These are phyloP conservation scores for Columba guinea DNA, from an alignment of 2,797 vertebrate species.

Conservation along the genomic window DNA sequence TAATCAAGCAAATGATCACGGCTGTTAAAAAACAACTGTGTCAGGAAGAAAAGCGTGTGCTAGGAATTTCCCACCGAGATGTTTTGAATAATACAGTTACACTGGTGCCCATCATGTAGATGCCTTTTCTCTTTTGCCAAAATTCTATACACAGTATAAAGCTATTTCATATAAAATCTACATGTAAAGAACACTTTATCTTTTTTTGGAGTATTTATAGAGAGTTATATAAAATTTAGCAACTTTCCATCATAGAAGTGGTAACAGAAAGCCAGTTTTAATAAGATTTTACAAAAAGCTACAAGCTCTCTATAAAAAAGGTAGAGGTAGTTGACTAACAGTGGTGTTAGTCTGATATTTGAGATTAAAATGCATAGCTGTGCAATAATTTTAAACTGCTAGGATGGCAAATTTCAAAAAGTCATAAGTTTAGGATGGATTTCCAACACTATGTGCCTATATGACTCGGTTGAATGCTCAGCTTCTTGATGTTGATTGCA, in stretches of 20 bases:
- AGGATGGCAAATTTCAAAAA: background rate
- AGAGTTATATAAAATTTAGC: background rate
- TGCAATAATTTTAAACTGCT: background rate
- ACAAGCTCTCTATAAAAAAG: background rate
- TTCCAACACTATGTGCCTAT: background rate
- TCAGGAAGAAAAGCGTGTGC: conserved; percentile 20
- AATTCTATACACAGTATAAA: background rate
- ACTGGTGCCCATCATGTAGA: background rate
- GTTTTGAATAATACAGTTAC: background rate
- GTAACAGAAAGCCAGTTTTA: background rate
- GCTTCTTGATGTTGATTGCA: background rate
- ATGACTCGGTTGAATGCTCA: background rate
- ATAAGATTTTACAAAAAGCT: background rate
- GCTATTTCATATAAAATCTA: background rate
- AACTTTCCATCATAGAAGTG: background rate
- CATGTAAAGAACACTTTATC: background rate
- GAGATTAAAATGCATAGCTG: background rate
- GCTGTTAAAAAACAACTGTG: conserved; percentile 13
- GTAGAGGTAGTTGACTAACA: background rate
- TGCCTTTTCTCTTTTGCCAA: background rate
- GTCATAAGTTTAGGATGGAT: background rate
- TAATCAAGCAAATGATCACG: conserved; percentile 35
- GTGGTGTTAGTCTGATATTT: background rate
- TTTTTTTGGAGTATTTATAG: background rate
- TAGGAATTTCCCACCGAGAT: conserved; percentile 25